Evolutionary conservation across 23 tunicate species (phyloP).

Genomic region (Corella eumyota): DNA sequence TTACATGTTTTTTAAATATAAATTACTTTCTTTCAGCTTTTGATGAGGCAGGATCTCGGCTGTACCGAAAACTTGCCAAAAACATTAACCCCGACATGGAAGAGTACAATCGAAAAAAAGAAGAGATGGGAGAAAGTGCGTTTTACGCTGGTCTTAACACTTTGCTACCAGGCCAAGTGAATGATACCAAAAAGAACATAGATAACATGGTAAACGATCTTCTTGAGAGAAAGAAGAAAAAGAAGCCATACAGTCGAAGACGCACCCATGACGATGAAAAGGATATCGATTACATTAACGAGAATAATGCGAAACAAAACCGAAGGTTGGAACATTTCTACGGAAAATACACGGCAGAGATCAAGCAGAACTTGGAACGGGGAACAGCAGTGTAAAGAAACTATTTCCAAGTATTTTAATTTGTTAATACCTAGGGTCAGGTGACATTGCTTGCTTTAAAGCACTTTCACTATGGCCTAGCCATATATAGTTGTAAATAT

Average conservation of each 20-base stretch:
- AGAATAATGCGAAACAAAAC: constrained; percentile 71
- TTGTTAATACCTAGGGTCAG: no score
- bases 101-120: constrained; percentile 47
- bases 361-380: constrained; percentile 89
- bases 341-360: constrained; percentile 88
- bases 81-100: constrained; percentile 75
- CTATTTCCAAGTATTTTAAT: no score
- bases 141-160: constrained; percentile 90
- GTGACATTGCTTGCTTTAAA: no score
- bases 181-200: constrained; percentile 75
- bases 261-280: constrained; percentile 52
- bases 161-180: constrained; percentile 58
- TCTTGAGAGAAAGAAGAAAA: constrained; percentile 51
- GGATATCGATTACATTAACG: constrained; percentile 93
- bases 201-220: constrained; percentile 80
- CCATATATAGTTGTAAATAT: no score
- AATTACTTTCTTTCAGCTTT: constrained; percentile 51
- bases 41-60: constrained; percentile 65
- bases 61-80: constrained; percentile 42
- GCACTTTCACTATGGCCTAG: no score
- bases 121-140: constrained; percentile 76
- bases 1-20: no score
- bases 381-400: constrained; percentile 88
- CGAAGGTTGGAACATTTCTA: constrained; percentile 72
- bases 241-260: constrained; percentile 66